Evolutionary conservation across 2,888 invertebrate genomes (phyloP).

Genomic region (Schrankia costaestrigalis): DNA sequence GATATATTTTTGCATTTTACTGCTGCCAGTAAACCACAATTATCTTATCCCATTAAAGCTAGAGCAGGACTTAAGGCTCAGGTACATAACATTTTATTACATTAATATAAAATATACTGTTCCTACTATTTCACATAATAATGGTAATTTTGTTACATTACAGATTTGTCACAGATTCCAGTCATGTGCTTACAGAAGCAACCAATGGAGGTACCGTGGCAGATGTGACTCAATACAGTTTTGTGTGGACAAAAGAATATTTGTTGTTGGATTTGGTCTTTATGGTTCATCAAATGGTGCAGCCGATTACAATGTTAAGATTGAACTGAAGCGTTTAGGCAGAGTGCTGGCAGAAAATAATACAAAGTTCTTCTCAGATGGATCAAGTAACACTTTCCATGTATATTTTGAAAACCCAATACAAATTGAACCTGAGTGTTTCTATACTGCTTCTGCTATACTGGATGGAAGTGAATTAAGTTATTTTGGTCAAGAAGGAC

Average conservation of each 20-base stretch:
- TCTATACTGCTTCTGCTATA: constrained; percentile 97
- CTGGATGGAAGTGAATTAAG: constrained; percentile 96
- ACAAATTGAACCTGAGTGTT: constrained; percentile 95
- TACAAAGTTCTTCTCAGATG: constrained; percentile 97
- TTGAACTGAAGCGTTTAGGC: constrained; percentile 94
- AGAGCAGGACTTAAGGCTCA: constrained; percentile 94
- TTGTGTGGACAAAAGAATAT: constrained; percentile 96
- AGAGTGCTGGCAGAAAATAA: constrained; percentile 94
- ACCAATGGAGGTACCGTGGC: constrained; percentile 98
- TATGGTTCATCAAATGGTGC: constrained; percentile 98
- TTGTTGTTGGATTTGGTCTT: constrained; percentile 96
- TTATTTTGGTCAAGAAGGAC: constrained; percentile 98
- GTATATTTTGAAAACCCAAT: constrained; percentile 89
- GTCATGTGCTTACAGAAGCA: constrained; percentile 97
- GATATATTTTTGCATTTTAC: constrained; percentile 97
- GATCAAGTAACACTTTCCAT: constrained; percentile 97
- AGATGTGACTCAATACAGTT: constrained; percentile 98
- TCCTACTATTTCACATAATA: not conserved
- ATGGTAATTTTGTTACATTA: constrained; percentile 19
- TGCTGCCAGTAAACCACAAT: constrained; percentile 90
- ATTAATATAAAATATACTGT: not conserved
- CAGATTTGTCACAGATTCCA: constrained; percentile 97
- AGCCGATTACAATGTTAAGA: constrained; percentile 96
- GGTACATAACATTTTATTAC: constrained; percentile 62
- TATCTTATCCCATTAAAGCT: constrained; percentile 90